These are phyloP conservation scores for Xestia rhomboidea DNA, from an alignment of 2,888 invertebrate genomes.

Conservation along the genomic window DNA sequence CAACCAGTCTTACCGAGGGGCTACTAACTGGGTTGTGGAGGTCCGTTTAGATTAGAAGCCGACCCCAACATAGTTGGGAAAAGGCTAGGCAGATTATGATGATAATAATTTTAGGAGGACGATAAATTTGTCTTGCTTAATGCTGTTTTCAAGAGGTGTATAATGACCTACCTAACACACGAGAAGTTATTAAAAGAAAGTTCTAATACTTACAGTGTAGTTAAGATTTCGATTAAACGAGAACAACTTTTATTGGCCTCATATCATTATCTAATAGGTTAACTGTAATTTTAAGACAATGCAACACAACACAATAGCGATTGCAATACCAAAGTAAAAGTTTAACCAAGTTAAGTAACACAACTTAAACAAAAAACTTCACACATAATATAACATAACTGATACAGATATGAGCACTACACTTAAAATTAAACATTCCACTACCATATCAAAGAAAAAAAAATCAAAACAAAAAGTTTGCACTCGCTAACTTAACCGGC, in stretches of 20 bases:
- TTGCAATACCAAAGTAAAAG: slow-evolving; percentile 33
- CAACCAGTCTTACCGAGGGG: too few species aligned
- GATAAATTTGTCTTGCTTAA: not conserved
- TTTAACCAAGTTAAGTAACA: slow-evolving; percentile 22
- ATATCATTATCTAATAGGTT: slow-evolving; percentile 16
- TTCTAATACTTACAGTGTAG: not conserved
- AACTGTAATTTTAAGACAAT: slow-evolving; percentile 4
- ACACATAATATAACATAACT: slow-evolving; percentile 36
- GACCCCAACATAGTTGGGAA: not conserved
- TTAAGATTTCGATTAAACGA: not conserved
- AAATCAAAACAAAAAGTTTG: slow-evolving; percentile 75
- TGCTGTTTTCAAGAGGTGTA: not conserved
- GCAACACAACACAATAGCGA: slow-evolving; percentile 7
- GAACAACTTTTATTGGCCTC: not conserved
- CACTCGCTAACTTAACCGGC: slow-evolving; percentile 67
- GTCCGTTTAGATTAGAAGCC: not conserved
- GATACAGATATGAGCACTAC: slow-evolving; percentile 63
- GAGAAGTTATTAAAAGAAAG: not conserved
- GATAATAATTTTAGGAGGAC: not conserved
- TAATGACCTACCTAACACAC: not conserved
- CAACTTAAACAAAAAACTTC: slow-evolving; percentile 51
- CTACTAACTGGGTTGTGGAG: too few species aligned
- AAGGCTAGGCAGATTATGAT: not conserved
- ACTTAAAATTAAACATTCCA: slow-evolving; percentile 77
- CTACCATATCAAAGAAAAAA: slow-evolving; percentile 67